phyloP scores from a whole-genome alignment of 2,888 invertebrate genomes.

The Troglohyphantes excavatus region DNA sequence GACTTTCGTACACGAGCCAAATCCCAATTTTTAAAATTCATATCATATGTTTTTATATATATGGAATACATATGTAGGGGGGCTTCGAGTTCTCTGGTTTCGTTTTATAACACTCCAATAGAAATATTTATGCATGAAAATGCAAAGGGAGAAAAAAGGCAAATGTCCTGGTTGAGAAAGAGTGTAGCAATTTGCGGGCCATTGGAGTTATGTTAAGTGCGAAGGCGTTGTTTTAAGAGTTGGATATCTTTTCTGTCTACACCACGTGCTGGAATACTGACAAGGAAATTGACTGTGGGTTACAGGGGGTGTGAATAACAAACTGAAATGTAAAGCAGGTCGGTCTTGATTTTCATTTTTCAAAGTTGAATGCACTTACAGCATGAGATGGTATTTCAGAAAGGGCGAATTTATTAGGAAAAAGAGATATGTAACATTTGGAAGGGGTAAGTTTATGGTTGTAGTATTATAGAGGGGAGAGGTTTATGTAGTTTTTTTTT shows the following conservation, averaged over 20 bases:
- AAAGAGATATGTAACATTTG: background rate
- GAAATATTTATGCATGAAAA: slow-evolving; percentile 55
- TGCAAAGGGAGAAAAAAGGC: slow-evolving; percentile 19
- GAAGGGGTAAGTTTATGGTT: background rate
- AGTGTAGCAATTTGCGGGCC: slow-evolving; percentile 40
- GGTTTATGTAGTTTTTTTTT: too few species aligned
- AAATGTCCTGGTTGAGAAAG: slow-evolving; percentile 7
- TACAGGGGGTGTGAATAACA: background rate
- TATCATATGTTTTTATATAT: slow-evolving; percentile 44
- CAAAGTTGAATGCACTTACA: background rate
- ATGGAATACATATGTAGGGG: slow-evolving; percentile 7
- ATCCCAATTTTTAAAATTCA: slow-evolving; percentile 53
- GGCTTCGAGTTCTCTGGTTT: slow-evolving; percentile 12
- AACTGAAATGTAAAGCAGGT: slow-evolving; percentile 14
- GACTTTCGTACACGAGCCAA: slow-evolving; percentile 29
- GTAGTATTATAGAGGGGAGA: too few species aligned
- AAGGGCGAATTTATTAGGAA: background rate
- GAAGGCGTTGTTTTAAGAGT: slow-evolving; percentile 41
- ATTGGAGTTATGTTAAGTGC: slow-evolving; percentile 58
- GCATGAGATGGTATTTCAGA: background rate
- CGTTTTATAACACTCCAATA: background rate
- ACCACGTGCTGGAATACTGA: slow-evolving; percentile 2
- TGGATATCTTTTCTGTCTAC: background rate
- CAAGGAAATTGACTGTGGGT: slow-evolving; percentile 24
- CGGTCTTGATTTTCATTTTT: slow-evolving; percentile 40